phyloP scores from a whole-genome alignment of 2,113 vertebrate species.

The Nipponia nippon region DNA sequence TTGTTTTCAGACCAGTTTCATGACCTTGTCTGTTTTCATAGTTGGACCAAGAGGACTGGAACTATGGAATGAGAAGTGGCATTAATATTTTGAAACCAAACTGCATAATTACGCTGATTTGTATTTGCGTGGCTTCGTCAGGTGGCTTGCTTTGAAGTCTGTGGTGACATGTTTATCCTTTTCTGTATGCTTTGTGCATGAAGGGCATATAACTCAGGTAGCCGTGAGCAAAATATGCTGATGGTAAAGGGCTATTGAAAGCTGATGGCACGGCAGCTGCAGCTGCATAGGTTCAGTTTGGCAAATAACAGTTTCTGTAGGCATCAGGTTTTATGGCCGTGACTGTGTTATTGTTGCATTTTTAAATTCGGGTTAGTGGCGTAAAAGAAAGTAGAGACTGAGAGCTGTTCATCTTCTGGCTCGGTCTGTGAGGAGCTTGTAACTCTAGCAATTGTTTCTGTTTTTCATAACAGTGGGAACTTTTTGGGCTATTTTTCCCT shows the following conservation, averaged over 20 bases:
- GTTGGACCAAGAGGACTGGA: constrained; percentile 10
- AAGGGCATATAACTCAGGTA: not conserved
- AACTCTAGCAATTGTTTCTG: constrained; percentile 58
- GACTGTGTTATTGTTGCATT: not conserved
- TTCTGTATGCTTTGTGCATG: not conserved
- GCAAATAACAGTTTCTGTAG: constrained; percentile 1
- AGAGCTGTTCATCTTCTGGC: constrained; percentile 29
- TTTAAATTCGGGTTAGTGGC: not conserved
- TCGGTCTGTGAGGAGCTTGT: not conserved
- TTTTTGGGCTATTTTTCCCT: constrained; percentile 4
- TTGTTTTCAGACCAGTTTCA: constrained; percentile 47
- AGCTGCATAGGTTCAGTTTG: not conserved
- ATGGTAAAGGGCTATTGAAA: not conserved
- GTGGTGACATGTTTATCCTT: not conserved
- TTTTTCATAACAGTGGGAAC: constrained; percentile 55
- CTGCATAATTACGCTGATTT: constrained; percentile 5
- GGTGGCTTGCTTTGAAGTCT: not conserved
- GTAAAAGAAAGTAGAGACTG: not conserved
- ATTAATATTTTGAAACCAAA: constrained; percentile 5
- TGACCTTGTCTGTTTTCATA: not conserved
- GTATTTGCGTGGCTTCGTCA: not conserved
- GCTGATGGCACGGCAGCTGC: not conserved
- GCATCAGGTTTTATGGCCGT: not conserved
- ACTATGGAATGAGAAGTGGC: constrained; percentile 2
- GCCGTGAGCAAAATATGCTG: not conserved